Evolutionary conservation across 2,888 invertebrate genomes (phyloP).

Genomic region (Baccha elongata): DNA sequence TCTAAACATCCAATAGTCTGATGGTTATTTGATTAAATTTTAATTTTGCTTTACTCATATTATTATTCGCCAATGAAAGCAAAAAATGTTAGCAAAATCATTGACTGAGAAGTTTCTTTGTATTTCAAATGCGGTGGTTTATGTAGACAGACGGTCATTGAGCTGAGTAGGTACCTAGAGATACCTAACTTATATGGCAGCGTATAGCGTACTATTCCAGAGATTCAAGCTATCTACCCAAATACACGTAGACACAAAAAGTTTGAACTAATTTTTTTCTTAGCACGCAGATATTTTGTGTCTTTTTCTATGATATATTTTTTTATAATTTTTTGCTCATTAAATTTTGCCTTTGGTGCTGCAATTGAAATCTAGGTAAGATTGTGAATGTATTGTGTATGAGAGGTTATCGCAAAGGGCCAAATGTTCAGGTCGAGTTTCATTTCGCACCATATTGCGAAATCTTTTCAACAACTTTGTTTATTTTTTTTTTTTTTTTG

Average conservation of each 20-base stretch:
- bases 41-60: neutral
- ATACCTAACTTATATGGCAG: no score
- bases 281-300: constrained; percentile 10
- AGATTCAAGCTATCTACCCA: constrained; percentile 17
- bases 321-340: constrained; percentile 16
- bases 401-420: neutral
- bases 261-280: neutral
- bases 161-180: no score
- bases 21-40: constrained; percentile 24
- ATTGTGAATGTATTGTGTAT: neutral
- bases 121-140: constrained; percentile 5
- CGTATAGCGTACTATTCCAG: constrained; percentile 5
- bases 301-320: neutral
- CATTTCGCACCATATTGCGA: constrained; percentile 27
- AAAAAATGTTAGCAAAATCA: constrained; percentile 21
- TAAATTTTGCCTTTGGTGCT: constrained; percentile 28
- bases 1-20: constrained; percentile 27
- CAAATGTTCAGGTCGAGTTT: constrained; percentile 4
- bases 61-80: neutral
- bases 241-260: neutral
- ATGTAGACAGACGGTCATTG: constrained; percentile 1
- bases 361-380: neutral
- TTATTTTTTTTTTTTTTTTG: constrained; percentile 11
- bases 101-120: constrained; percentile 5
- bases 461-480: constrained; percentile 40